Evolutionary conservation across 2,888 invertebrate genomes (phyloP).

Genomic region (Petrolisthes cinctipes): DNA sequence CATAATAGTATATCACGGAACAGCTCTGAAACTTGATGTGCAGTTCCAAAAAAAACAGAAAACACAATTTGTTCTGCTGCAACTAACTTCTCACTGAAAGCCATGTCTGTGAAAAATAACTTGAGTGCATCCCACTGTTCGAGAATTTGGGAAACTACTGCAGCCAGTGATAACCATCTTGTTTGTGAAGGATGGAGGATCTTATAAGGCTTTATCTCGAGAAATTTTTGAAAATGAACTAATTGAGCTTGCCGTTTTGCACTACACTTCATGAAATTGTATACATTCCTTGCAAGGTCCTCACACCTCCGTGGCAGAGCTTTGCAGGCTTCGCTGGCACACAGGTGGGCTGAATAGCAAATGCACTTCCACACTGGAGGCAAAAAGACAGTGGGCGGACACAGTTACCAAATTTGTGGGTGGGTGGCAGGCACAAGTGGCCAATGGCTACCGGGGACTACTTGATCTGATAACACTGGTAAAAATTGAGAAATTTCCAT

Average conservation of each 20-base stretch:
- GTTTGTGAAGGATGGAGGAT: conserved; percentile 67
- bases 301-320: conserved; percentile 65
- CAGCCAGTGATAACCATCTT: conserved; percentile 66
- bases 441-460: no score
- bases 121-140: conserved; percentile 54
- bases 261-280: conserved; percentile 66
- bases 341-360: conserved; percentile 23
- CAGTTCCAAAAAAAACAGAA: conserved; percentile 38
- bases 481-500: no score
- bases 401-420: no score
- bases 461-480: no score
- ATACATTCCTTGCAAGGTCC: conserved; percentile 67
- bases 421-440: no score
- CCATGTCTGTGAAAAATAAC: conserved; percentile 42
- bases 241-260: conserved; percentile 66
- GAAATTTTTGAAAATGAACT: conserved; percentile 66
- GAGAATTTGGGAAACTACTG: conserved; percentile 41
- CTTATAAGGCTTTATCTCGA: conserved; percentile 65
- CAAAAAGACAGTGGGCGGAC: no score
- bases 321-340: conserved; percentile 22
- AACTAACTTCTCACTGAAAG: conserved; percentile 12
- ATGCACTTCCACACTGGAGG: no score
- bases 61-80: conserved; percentile 40
- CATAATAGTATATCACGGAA: background rate
- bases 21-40: conserved; percentile 28